These are phyloP conservation scores for Heptranchias perlo DNA, from an alignment of 2,113 vertebrate genomes.

Conservation along the genomic window DNA sequence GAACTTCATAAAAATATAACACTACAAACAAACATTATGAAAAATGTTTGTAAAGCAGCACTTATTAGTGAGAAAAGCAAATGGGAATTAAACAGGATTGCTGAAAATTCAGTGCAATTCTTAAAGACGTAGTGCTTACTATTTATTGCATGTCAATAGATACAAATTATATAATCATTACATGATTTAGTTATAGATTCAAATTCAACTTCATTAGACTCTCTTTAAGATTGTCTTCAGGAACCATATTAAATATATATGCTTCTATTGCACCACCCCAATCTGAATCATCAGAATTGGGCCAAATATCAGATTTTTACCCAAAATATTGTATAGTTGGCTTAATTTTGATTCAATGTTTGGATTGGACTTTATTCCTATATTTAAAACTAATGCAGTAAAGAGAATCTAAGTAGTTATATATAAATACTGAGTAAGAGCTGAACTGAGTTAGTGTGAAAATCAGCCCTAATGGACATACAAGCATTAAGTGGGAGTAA, in stretches of 20 bases:
- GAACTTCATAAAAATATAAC: not conserved
- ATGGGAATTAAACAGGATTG: not conserved
- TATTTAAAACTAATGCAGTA: not conserved
- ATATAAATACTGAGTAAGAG: no score
- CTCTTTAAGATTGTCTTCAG: not conserved
- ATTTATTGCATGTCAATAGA: not conserved
- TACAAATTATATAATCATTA: not conserved
- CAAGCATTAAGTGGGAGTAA: no score
- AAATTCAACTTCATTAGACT: not conserved
- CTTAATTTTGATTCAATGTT: not conserved
- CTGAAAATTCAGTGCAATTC: not conserved
- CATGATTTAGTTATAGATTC: not conserved
- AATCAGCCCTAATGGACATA: no score
- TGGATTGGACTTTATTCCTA: not conserved
- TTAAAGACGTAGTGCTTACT: not conserved
- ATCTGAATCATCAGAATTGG: not conserved
- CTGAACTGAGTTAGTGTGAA: no score
- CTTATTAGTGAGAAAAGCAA: not conserved
- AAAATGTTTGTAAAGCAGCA: not conserved
- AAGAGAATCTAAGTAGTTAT: not conserved
- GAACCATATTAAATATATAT: not conserved
- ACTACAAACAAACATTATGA: not conserved
- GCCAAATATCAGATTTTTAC: not conserved
- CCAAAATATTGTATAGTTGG: not conserved
- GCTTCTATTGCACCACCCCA: not conserved